phyloP scores from a whole-genome alignment of 2,888 invertebrate species.

The Philaethria dido region DNA sequence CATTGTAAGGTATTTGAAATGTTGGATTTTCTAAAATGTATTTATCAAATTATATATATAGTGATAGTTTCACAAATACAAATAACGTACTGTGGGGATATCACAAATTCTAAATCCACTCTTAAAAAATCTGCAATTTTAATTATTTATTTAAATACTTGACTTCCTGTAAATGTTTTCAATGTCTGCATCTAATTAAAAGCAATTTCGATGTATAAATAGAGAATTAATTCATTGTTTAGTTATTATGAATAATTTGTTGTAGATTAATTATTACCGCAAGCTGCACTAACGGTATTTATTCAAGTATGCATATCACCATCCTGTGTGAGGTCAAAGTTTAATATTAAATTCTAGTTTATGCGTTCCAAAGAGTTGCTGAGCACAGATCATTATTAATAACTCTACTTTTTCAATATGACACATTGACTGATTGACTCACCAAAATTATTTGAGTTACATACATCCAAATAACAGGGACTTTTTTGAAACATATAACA shows the following conservation, averaged over 20 bases:
- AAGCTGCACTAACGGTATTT: neutral
- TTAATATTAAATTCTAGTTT: conserved; percentile 16
- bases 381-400: neutral
- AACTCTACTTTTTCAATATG: neutral
- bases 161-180: too few species aligned
- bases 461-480: neutral
- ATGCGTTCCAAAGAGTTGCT: neutral
- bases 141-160: too few species aligned
- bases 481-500: too few species aligned
- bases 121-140: too few species aligned
- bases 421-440: neutral
- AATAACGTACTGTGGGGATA: too few species aligned
- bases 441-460: neutral
- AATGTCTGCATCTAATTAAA: too few species aligned
- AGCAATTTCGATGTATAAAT: too few species aligned
- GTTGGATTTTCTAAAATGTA: too few species aligned
- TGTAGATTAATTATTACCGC: neutral
- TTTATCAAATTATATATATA: too few species aligned
- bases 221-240: neutral
- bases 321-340: conserved; percentile 15
- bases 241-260: neutral
- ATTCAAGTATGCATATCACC: conserved; percentile 1
- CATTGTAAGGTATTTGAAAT: too few species aligned
- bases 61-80: too few species aligned
- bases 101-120: too few species aligned